phyloP scores from a whole-genome alignment of 1,140 invertebrate species.

The Drepana arcuata region DNA sequence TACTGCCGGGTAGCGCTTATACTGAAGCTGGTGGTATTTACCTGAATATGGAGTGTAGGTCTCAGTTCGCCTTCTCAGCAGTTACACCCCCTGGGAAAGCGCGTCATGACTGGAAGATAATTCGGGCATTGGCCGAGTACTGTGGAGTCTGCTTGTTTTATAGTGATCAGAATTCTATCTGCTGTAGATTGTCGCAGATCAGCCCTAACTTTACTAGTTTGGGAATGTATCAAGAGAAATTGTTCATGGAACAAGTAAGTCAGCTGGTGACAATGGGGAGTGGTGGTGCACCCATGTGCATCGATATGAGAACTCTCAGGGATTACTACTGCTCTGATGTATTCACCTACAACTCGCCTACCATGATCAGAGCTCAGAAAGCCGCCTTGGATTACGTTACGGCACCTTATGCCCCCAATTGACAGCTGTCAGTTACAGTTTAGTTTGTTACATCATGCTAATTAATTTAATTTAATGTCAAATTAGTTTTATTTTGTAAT shows the following conservation, averaged over 20 bases:
- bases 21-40: constrained; percentile 73
- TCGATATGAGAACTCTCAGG: constrained; percentile 36
- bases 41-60: constrained; percentile 53
- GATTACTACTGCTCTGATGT: constrained; percentile 56
- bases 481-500: too few species aligned
- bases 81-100: constrained; percentile 49
- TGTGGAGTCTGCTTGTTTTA: constrained; percentile 35
- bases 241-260: constrained; percentile 27
- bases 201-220: constrained; percentile 44
- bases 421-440: too few species aligned
- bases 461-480: too few species aligned
- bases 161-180: constrained; percentile 27
- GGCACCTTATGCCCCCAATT: too few species aligned
- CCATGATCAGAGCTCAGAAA: constrained; percentile 43
- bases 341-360: constrained; percentile 48
- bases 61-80: constrained; percentile 46
- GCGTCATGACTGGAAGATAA: constrained; percentile 55
- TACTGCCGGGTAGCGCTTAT: constrained; percentile 84
- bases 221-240: constrained; percentile 32
- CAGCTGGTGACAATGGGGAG: constrained; percentile 11
- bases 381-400: constrained; percentile 33
- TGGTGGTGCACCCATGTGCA: constrained; percentile 12
- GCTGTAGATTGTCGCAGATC: constrained; percentile 34
- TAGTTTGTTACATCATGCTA: constrained; percentile 20
- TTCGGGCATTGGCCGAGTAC: constrained; percentile 46